These are phyloP conservation scores for Megaptera novaeangliae DNA, from an alignment of 2,113 vertebrate genomes.

Conservation along the genomic window DNA sequence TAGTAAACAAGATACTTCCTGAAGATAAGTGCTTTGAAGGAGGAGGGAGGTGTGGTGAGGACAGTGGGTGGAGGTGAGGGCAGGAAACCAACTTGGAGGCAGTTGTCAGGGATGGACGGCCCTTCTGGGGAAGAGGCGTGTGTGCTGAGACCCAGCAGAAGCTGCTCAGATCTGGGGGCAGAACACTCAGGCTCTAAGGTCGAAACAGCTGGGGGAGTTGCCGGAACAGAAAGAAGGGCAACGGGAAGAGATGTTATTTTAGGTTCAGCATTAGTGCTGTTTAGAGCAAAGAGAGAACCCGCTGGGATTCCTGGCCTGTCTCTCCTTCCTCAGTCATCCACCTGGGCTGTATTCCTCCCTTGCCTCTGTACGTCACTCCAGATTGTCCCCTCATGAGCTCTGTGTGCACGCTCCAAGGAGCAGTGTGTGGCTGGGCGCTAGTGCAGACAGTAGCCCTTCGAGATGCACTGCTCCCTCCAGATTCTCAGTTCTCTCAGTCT, in stretches of 20 bases:
- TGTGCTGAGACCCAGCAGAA: neutral
- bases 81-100: neutral
- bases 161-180: neutral
- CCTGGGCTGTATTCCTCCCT: neutral
- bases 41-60: neutral
- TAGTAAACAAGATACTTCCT: neutral
- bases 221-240: neutral
- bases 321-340: neutral
- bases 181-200: neutral
- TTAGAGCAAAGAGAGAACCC: neutral
- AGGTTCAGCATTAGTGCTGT: neutral
- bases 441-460: neutral
- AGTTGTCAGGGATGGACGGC: neutral
- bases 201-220: neutral
- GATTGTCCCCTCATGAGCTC: rapidly evolving
- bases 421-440: neutral
- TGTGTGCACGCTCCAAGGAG: neutral
- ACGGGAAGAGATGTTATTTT: neutral
- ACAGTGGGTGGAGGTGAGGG: neutral
- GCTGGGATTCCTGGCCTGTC: neutral
- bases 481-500: neutral
- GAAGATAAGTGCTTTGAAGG: neutral
- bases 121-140: neutral
- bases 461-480: rapidly evolving
- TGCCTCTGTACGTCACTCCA: neutral